Percentiles rank a stretch among this genome's conserved stretches.
Conservation (phyloP, 2,888 invertebrate genomes). For the Capitulum mitella region DNA sequence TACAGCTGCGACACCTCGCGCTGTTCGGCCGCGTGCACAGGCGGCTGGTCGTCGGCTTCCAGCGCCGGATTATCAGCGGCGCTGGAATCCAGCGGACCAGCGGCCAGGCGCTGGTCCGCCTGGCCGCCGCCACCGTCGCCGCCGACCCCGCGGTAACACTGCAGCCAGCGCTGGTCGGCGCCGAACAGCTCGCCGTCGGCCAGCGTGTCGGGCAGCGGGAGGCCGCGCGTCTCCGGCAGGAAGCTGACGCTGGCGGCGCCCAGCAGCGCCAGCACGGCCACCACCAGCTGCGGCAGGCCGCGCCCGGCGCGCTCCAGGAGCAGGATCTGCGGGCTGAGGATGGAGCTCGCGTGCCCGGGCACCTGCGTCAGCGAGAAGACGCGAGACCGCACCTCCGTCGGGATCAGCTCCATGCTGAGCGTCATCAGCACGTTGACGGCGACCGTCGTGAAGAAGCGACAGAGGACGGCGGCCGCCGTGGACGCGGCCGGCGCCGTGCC, state of each 20-base stretch:
- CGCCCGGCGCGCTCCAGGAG: conserved; percentile 27
- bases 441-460: conserved; percentile 33
- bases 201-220: conserved; percentile 33
- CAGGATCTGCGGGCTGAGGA: conserved; percentile 26
- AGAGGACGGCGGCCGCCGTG: conserved; percentile 28
- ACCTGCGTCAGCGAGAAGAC: conserved; percentile 23
- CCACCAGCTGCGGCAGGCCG: conserved; percentile 30
- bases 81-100: too few species aligned
- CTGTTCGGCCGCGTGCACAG: too few species aligned
- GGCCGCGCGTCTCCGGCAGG: conserved; percentile 33
- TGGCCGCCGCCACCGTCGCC: not conserved
- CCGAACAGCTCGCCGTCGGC: conserved; percentile 33
- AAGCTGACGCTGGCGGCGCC: conserved; percentile 28
- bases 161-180: conserved; percentile 28
- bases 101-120: not conserved
- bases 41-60: not conserved
- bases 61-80: not conserved
- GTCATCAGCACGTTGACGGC: conserved; percentile 32
- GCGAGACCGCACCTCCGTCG: conserved; percentile 24
- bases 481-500: not conserved
- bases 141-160: not conserved
- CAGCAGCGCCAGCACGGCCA: conserved; percentile 28
- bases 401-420: conserved; percentile 32
- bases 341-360: conserved; percentile 28
- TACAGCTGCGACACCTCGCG: too few species aligned